Evolutionary conservation across 2,797 vertebrate species (phyloP), one percentile per base, ranked within the genome.

Genomic region (Cirrhinus mrigala): DNA sequence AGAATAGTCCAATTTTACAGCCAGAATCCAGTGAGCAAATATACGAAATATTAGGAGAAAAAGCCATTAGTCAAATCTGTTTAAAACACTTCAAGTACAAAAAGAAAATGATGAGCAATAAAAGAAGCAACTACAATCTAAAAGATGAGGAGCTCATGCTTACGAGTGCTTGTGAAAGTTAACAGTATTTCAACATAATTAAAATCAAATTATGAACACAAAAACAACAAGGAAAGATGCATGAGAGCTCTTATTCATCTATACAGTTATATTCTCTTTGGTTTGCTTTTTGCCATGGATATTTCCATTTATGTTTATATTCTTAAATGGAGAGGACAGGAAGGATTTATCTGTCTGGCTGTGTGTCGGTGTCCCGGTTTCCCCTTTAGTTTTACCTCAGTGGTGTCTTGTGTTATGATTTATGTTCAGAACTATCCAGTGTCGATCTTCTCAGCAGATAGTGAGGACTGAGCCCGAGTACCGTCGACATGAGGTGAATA

Each of bases 381-480:
- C 20, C 70, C 81, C 44, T 74, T 64, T 66, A 60, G 81, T 73
- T 77, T 40, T 79, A 54, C 54, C 54, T 66, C 20, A 60, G 37
- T 64, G 10, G 22, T 71, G n/a, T 44, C 44, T 58, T 9, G 14
- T 20, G n/a, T 83, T 64, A 66, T 60, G 3, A 62, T 79, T 70
- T 62, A 71, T 79, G 24, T 24, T 79, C 37, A 74, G 27, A 74
- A 27, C 24, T 40, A 71, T 52, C 69, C 14, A 46, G 18, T 50
- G 66, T 83, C 56, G n/a, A 62, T 79, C 1, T 79, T 64, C 81
- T 79, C 56, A 62, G 56, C 27, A 33, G 58, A 83, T 76, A 37
- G 20, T 52, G 60, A 73, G 44, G 33, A 40, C 44, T 15, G 48
- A 64, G 66, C 40, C n/a, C n/a, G n/a, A n/a, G n/a, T n/a, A n/a